Base-by-base conservation (phyloP, 2,888 invertebrate genomes). In the Cyrtodaria siliqua region DNA sequence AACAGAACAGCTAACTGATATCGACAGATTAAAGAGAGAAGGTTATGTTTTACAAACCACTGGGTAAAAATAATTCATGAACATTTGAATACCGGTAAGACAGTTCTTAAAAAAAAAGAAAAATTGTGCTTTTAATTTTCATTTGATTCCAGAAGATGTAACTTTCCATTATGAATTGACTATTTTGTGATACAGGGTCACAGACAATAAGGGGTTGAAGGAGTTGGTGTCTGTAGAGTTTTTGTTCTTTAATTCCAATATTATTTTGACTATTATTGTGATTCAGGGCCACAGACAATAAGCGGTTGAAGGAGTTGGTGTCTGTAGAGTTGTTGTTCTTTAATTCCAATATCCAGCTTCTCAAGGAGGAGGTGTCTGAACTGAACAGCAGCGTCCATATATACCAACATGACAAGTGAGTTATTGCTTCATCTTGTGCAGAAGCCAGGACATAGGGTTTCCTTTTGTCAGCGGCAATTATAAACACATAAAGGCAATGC, bases 161-260 rank as follows among this genome's bases (percentile, higher is more conserved):
- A n/a, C n/a, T n/a, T n/a, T n/a, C n/a, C n/a, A n/a, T n/a, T n/a
- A n/a, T n/a, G n/a, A n/a, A n/a, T n/a, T n/a, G n/a, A n/a, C n/a
- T n/a, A n/a, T n/a, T n/a, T n/a, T n/a, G n/a, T n/a, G n/a, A n/a
- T n/a, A 1, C 93, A 95, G 95, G 94, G 98, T 98, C 4, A 98
- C 98, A 26, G 97, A 96, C 80, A 98, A 98, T 94, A 95, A 97
- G 86, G 97, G 98, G 92, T 95, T 98, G 50, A 96, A 96, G 60
- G 98, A 98, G 93, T 97, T 97, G 2, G 98, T 98, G 20, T 97
- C 98, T 0, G 94, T 98, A 89, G 99, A 99, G 94, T 94, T 99
- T 90, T 98, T 98, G 93, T 98, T 98, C 94, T 97, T 98, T 89
- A 98, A 98, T 94, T 98, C 98, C 60, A 98, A 98, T 94, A 95